Base-by-base conservation (phyloP, 1,140 invertebrate species). In the Philotrypesis tridentata region DNA sequence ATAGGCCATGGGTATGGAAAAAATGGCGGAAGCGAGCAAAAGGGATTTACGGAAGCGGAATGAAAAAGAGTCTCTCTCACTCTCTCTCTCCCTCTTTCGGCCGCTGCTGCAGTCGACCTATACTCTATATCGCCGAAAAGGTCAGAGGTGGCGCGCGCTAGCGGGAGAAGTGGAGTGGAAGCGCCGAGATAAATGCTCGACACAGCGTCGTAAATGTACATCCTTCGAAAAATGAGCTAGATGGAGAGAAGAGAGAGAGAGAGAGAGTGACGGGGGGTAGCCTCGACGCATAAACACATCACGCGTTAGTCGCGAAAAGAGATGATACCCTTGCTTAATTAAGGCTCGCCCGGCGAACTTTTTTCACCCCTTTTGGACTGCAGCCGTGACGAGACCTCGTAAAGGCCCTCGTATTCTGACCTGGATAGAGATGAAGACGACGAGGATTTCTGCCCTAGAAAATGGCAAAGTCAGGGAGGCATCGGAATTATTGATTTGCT, bases 1-100 rank as follows among this genome's bases (percentile, higher is more conserved):
- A 43, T 17, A 80, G 37, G 29, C 40, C 37, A 72, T 17, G 27
- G 29, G n/a, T 23, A 72, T 27, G 33, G 11, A 63, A 63, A 65
- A 65, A 65, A 65, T 65, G 60, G 74, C 23, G 33, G 8, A 31
- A 65, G 61, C 14, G 31, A 55, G 60, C 60, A 31, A 75, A 75
- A 77, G 74, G 61, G 74, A 77, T 77, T 77, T 77, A 65, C 74
- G 61, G 74, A 75, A 75, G 21, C 48, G 72, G 72, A 75, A 75
- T 75, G 72, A 75, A 75, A 75, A 75, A 75, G n/a, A n/a, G n/a
- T n/a, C n/a, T n/a, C n/a, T n/a, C n/a, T n/a, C n/a, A n/a, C n/a
- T n/a, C n/a, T n/a, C n/a, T n/a, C n/a, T n/a, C n/a, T n/a, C n/a
- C n/a, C n/a, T n/a, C n/a, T n/a, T n/a, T 29, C 68, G 27, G 31